Evolutionary conservation across 2,797 vertebrate species (phyloP), one percentile per base, ranked within the genome.

Genomic region (Corythornis leucogaster): DNA sequence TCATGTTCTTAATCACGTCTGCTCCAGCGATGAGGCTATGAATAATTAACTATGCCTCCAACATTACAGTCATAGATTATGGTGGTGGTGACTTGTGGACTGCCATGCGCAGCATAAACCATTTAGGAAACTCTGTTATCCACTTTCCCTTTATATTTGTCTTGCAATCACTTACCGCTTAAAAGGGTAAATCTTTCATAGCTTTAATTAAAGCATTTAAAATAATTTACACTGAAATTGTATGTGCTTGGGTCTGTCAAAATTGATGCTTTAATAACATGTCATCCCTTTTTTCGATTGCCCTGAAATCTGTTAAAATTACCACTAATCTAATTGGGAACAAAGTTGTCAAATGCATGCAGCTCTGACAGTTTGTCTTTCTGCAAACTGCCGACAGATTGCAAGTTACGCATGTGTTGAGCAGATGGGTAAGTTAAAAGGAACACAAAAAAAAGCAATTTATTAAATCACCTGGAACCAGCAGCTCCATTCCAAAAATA

Each of bases 401-500:
- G 98, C 97, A 97, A 98, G 97, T 98, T 98, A 98, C 97, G 97
- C 98, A 98, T 98, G 98, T 98, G 97, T 98, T 97, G 98, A 98
- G 97, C 98, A 98, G 98, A 98, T 98, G 98, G 98, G 97, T 98
- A 98, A 98, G 97, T 98, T 98, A 98, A 98, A 98, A 98, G 97
- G 97, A 97, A 96, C 96, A 98, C 97, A 97, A 97, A 98, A 97
- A 98, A 97, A 98, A 97, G 97, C 97, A 98, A 98, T 98, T 98
- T 98, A 98, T 98, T 98, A 98, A 98, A 98, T 98, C 98, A 98
- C 98, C 98, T 98, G 98, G 98, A 98, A 98, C 97, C 97, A 98
- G 98, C 97, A 98, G 97, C 97, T 98, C 97, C 94, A 96, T 97
- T 98, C 97, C 98, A 98, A 98, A 98, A 98, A 98, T 98, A 98